These are phyloP conservation scores for Passer domesticus DNA, from an alignment of 2,113 vertebrate species.

Conservation along the genomic window DNA sequence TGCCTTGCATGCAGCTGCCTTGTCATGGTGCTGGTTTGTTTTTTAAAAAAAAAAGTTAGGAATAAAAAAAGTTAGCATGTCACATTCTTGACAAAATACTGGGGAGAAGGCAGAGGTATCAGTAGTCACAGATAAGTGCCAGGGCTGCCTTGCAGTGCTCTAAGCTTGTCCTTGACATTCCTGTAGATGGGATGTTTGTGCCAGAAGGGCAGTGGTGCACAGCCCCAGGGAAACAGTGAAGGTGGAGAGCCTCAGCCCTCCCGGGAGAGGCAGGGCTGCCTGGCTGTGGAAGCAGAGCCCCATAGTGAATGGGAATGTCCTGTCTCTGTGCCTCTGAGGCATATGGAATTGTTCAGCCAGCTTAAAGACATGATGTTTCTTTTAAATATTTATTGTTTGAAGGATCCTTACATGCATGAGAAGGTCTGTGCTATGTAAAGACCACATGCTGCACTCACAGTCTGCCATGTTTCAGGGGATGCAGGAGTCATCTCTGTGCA, in stretches of 20 bases:
- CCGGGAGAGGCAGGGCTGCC: background rate
- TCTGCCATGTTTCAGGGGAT: rapidly evolving
- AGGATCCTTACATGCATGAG: background rate
- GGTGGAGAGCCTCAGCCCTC: rapidly evolving
- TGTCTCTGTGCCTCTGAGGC: background rate
- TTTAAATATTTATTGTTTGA: background rate
- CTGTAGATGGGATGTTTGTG: background rate
- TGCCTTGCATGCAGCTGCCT: background rate
- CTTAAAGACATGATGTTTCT: background rate
- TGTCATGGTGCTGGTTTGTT: background rate
- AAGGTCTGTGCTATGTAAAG: rapidly evolving
- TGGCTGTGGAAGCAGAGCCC: background rate
- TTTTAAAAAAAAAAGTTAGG: background rate
- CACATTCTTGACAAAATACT: background rate
- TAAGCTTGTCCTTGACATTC: background rate
- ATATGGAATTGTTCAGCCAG: background rate
- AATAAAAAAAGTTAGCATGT: background rate
- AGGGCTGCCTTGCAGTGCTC: background rate
- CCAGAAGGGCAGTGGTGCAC: background rate
- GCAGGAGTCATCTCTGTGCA: rapidly evolving
- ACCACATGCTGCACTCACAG: rapidly evolving
- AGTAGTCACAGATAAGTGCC: background rate
- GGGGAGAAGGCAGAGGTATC: background rate
- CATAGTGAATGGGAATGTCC: background rate
- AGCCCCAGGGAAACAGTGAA: background rate